phyloP scores from a whole-genome alignment of 2,113 vertebrate species.

The Lasiurus cinereus region DNA sequence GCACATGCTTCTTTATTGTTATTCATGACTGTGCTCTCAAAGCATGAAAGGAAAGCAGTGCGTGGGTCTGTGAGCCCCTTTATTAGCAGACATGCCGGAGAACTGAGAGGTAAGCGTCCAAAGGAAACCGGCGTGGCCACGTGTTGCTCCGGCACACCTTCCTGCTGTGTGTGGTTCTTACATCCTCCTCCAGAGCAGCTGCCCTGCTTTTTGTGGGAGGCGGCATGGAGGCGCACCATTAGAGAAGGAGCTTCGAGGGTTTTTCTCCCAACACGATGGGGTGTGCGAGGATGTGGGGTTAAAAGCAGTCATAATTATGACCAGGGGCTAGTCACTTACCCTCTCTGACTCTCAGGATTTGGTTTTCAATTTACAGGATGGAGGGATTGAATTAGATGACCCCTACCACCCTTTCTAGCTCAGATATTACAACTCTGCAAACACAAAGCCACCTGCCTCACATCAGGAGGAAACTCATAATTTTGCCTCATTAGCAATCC shows the following conservation, averaged over 20 bases:
- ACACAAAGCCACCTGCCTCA: conserved; percentile 53
- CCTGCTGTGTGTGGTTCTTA: too few species aligned
- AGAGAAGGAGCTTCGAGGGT: background rate
- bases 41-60: background rate
- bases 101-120: background rate
- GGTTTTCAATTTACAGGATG: conserved; percentile 44
- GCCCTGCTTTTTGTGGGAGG: background rate
- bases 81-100: background rate
- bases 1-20: background rate
- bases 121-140: background rate
- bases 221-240: accelerated
- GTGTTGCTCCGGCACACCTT: background rate
- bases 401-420: conserved; percentile 14
- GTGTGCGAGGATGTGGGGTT: background rate
- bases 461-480: background rate
- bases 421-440: conserved; percentile 60
- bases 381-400: conserved; percentile 66
- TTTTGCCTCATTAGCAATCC: conserved; percentile 15
- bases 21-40: background rate
- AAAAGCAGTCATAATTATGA: conserved; percentile 66
- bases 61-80: background rate
- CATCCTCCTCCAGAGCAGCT: too few species aligned
- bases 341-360: conserved; percentile 26
- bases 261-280: background rate
- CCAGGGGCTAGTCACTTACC: conserved; percentile 58